Evolutionary conservation across 2,888 invertebrate genomes (phyloP), one percentile per base, ranked within the genome.

Genomic region (Patella ulyssiponensis): DNA sequence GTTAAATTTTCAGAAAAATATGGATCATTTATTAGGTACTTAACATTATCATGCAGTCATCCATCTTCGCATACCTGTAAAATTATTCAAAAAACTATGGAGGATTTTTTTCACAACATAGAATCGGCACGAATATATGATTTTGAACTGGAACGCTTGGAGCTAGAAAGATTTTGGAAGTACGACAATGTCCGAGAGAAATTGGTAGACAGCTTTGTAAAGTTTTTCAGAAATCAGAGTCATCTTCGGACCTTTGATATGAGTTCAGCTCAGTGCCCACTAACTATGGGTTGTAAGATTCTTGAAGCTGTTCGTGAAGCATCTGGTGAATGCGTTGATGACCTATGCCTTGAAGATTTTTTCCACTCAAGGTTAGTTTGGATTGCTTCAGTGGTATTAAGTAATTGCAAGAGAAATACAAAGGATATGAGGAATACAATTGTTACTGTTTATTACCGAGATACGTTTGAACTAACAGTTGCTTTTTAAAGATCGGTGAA

Each of bases 161-260:
- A 87, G 73, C 73, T 88, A 20, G 86, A 88, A 33, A 73, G 88
- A 23, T 88, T 85, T 80, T 89, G 88, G 88, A 85, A 87, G 53
- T 86, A 82, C 52, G 88, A 89, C 23, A 80, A 84, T 11, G 82
- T 85, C 9, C 78, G 85, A 73, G 87, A 86, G 58, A 84, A 82
- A 51, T 78, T 89, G 33, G 77, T 87, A 9, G 74, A 80, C 17
- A 84, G 82, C 27, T 80, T 89, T 73, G 81, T 82, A 9, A 79
- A 84, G 53, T 88, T 89, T 77, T 79, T 88, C 52, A 82, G 84
- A 75, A 79, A 82, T 12, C 88, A 88, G 77, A 79, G 76, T 54
- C 69, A 71, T 56, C 58, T 88, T 33, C 73, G 79, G 70, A 78
- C 78, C 14, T 83, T 88, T 64, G 87, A 88, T 75, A 84, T 88